phyloP scores from a whole-genome alignment of 2,888 invertebrate species.

The Plebejus anna region DNA sequence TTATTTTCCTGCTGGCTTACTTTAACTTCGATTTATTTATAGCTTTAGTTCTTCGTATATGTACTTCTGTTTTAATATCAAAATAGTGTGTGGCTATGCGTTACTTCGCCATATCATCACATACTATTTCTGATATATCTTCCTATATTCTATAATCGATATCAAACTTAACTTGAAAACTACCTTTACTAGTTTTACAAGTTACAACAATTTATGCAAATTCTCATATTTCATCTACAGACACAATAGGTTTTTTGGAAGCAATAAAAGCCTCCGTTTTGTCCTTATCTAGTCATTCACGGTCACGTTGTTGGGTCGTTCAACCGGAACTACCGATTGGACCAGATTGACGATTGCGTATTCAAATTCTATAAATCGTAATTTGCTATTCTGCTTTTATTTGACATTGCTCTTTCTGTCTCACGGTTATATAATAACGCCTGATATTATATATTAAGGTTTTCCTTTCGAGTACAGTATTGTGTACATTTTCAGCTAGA shows the following conservation, averaged over 20 bases:
- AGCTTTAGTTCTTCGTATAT: neutral
- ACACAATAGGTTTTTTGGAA: slow-evolving; percentile 27
- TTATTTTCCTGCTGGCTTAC: neutral
- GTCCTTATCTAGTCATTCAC: slow-evolving; percentile 25
- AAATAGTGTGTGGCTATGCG: too few relatives aligned
- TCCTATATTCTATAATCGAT: neutral
- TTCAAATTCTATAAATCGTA: slow-evolving; percentile 19
- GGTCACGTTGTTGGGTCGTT: slow-evolving; percentile 62
- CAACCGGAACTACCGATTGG: slow-evolving; percentile 53
- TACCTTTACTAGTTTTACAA: neutral
- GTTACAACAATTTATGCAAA: neutral
- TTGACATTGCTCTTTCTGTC: slow-evolving; percentile 14
- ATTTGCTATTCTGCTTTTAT: slow-evolving; percentile 8
- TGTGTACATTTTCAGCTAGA: neutral
- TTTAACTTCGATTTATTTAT: neutral
- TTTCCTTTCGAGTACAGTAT: neutral
- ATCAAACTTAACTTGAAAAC: neutral
- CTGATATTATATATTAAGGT: neutral
- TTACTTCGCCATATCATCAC: neutral
- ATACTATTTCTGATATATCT: too few relatives aligned
- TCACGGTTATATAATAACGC: neutral
- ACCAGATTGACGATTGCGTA: slow-evolving; percentile 21
- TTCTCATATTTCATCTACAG: slow-evolving; percentile 13
- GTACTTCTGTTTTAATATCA: neutral
- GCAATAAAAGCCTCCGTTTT: neutral